A percentile compares a stretch with the other conserved stretches of the same genome.
These are phyloP conservation scores for Drosophila quadrilineata DNA, from an alignment of 1,140 invertebrate species.

Conservation along the genomic window DNA sequence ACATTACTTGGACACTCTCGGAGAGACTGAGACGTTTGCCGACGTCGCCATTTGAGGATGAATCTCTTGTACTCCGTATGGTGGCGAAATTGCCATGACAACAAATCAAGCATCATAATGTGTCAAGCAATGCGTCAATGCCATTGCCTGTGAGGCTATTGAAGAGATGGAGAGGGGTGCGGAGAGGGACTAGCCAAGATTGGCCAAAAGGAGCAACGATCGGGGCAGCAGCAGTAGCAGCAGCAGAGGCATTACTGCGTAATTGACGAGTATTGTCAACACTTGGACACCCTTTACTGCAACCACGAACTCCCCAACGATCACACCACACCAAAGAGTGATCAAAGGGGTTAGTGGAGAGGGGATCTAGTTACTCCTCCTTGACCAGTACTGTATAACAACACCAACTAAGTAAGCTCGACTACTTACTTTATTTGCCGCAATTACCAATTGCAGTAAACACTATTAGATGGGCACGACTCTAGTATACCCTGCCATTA, in stretches of 20 bases:
- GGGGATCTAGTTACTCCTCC: not conserved
- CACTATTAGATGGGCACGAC: too few species aligned
- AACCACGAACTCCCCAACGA: not conserved
- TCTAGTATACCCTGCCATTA: not conserved
- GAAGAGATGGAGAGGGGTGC: not conserved
- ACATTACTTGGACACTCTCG: slow-evolving; percentile 51
- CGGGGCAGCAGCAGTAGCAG: not conserved
- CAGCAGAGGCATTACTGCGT: slow-evolving; percentile 71
- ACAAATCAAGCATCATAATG: slow-evolving; percentile 79
- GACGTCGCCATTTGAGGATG: slow-evolving; percentile 55
- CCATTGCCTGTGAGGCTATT: slow-evolving; percentile 44
- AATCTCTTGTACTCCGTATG: slow-evolving; percentile 19
- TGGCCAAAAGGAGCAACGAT: not conserved
- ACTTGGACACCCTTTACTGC: slow-evolving; percentile 29
- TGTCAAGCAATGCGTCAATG: slow-evolving; percentile 77
- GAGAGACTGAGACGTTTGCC: slow-evolving; percentile 42
- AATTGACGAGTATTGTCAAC: slow-evolving; percentile 78
- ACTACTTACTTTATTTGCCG: slow-evolving; percentile 51
- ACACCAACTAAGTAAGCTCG: not conserved
- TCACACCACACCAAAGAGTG: not conserved
- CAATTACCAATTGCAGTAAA: slow-evolving; percentile 67
- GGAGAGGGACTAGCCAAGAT: not conserved
- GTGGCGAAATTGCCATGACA: slow-evolving; percentile 76
- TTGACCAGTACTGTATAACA: slow-evolving; percentile 2
- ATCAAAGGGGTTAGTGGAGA: not conserved